These are phyloP conservation scores for Calliphora vomitoria DNA, from an alignment of 2,888 invertebrate genomes.

Conservation along the genomic window DNA sequence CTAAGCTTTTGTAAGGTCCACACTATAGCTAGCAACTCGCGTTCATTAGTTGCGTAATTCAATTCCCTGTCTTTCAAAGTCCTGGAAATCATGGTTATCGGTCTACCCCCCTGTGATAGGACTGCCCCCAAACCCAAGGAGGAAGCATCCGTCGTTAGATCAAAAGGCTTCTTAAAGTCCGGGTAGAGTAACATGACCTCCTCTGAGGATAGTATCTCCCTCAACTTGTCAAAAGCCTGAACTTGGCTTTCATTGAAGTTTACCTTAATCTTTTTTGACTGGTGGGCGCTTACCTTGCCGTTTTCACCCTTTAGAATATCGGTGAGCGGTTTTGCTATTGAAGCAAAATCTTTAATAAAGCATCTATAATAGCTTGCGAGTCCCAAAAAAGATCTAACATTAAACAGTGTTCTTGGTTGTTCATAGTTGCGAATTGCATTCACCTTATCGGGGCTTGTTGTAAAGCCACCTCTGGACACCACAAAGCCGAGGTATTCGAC, in stretches of 20 bases:
- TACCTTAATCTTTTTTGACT: conserved; percentile 59
- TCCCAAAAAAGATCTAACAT: conserved; percentile 51
- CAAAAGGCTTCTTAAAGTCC: conserved; percentile 68
- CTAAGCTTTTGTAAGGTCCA: conserved; percentile 81
- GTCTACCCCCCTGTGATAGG: conserved; percentile 48
- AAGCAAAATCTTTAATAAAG: conserved; percentile 70
- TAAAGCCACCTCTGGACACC: conserved; percentile 25
- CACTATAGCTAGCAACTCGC: conserved; percentile 80
- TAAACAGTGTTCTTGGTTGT: conserved; percentile 20
- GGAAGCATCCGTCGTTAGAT: conserved; percentile 67
- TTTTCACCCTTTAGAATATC: conserved; percentile 73
- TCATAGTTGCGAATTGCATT: conserved; percentile 23
- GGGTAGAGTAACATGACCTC: conserved; percentile 66
- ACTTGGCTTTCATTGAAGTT: conserved; percentile 58
- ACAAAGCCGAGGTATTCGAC: conserved; percentile 51
- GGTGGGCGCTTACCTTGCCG: conserved; percentile 64
- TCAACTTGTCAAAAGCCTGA: conserved; percentile 68
- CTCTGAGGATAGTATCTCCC: conserved; percentile 55
- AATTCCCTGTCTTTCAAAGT: conserved; percentile 24
- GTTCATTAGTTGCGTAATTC: conserved; percentile 56
- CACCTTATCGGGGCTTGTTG: conserved; percentile 39
- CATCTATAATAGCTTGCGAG: neutral
- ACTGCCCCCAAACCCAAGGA: conserved; percentile 53
- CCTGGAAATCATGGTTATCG: conserved; percentile 42
- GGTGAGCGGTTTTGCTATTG: conserved; percentile 71